A percentile compares a stretch with the other conserved stretches of the same genome.
Evolutionary conservation across 2,797 vertebrate genomes (phyloP).

Genomic region (Neosilurus hyrtlii): DNA sequence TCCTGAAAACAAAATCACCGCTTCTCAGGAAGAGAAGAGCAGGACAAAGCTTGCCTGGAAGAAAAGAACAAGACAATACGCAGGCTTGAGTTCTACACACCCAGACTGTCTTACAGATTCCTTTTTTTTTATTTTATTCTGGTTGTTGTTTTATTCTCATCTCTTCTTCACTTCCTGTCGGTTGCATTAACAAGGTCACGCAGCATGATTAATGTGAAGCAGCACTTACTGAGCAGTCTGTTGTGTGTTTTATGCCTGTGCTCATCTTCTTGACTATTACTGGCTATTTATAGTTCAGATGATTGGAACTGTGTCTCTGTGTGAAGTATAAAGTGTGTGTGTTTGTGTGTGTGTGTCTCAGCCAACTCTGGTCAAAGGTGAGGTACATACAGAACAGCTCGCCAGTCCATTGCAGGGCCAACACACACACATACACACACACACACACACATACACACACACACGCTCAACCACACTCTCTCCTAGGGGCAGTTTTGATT

Average conservation of each 20-base stretch:
- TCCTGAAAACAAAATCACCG: background rate
- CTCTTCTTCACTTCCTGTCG: background rate
- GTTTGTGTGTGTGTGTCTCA: background rate
- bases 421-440: too few relatives aligned
- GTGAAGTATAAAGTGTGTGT: background rate
- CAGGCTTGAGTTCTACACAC: background rate
- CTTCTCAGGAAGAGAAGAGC: background rate
- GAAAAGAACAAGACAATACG: background rate
- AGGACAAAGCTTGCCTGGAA: background rate
- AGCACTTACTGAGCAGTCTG: slow-evolving; percentile 1
- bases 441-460: too few relatives aligned
- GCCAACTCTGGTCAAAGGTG: too few relatives aligned
- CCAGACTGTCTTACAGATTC: background rate
- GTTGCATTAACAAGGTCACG: slow-evolving; percentile 13
- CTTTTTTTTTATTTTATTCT: background rate
- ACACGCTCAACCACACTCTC: too few relatives aligned
- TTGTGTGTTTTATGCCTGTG: too few relatives aligned
- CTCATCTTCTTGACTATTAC: background rate
- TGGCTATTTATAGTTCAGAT: background rate
- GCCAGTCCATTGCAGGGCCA: too few relatives aligned
- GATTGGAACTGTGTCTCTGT: background rate
- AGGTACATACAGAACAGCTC: too few relatives aligned
- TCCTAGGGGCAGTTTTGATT: too few relatives aligned
- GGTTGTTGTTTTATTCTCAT: too few relatives aligned
- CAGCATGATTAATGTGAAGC: background rate